Percentiles rank a stretch among this genome's conserved stretches.
Conservation (phyloP, 2,113 vertebrate species). For the Oreotragus oreotragus region DNA sequence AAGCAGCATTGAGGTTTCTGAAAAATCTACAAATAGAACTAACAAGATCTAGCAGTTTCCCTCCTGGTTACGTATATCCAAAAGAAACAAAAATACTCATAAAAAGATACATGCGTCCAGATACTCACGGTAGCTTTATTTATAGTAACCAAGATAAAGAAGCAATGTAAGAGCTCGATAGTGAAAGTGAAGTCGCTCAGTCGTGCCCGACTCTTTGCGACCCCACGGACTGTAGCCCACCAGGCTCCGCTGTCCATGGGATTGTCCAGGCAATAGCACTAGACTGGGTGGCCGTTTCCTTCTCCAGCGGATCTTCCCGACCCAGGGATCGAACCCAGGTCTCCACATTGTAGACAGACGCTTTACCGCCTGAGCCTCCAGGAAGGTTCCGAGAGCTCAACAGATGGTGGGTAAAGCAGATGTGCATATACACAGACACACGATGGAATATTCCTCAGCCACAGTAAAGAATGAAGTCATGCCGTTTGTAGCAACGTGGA, state of each 20-base stretch:
- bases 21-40: not conserved
- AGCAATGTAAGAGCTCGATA: not conserved
- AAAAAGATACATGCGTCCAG: accelerated
- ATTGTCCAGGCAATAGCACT: too few species aligned
- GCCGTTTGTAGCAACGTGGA: not conserved
- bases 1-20: not conserved
- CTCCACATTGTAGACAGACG: too few species aligned
- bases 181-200: too few species aligned
- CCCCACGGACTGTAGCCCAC: too few species aligned
- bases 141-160: not conserved
- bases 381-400: too few species aligned
- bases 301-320: too few species aligned
- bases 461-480: accelerated
- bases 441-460: not conserved
- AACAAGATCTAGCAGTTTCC: not conserved
- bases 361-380: too few species aligned
- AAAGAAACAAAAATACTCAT: not conserved
- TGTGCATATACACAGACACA: not conserved
- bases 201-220: too few species aligned
- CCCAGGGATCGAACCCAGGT: too few species aligned
- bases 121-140: not conserved
- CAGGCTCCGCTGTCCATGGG: too few species aligned
- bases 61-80: not conserved
- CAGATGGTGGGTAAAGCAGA: not conserved
- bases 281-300: too few species aligned